These are phyloP conservation scores for Caenorhabditis japonica DNA, from an alignment of 2,888 invertebrate species.

Conservation along the genomic window DNA sequence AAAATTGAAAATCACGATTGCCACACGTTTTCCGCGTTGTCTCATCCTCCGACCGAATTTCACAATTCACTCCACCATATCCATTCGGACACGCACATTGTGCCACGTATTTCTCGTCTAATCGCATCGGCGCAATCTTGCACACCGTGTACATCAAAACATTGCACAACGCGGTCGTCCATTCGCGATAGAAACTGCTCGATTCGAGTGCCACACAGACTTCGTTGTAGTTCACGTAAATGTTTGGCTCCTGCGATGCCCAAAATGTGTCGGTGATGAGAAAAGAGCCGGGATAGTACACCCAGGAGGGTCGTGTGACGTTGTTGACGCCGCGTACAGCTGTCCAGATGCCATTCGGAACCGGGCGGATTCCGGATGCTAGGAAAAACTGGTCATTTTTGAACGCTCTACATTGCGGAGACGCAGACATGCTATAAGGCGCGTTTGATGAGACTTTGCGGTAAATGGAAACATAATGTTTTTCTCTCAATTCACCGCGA, in stretches of 20 bases:
- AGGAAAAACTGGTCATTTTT: conserved; percentile 4
- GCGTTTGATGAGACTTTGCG: conserved; percentile 8
- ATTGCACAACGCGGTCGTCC: conserved; percentile 58
- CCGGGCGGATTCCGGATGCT: conserved; percentile 26
- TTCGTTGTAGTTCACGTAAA: conserved; percentile 60
- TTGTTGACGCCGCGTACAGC: conserved; percentile 57
- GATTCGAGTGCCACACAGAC: conserved; percentile 59
- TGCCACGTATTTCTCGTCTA: conserved; percentile 38
- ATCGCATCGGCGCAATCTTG: conserved; percentile 25
- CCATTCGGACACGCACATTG: conserved; percentile 63
- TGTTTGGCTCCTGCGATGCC: conserved; percentile 61
- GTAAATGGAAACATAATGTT: too few species aligned
- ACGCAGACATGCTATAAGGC: too few species aligned
- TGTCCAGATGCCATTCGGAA: conserved; percentile 57
- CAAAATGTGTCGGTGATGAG: conserved; percentile 54
- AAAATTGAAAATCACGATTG: conserved; percentile 50
- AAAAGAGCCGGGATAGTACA: conserved; percentile 57
- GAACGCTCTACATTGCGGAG: not conserved
- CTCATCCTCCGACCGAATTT: conserved; percentile 16
- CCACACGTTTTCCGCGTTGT: conserved; percentile 36
- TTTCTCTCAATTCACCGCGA: too few species aligned
- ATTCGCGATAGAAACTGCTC: conserved; percentile 46
- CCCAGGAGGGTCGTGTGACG: conserved; percentile 55
- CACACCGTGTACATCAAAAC: conserved; percentile 56
- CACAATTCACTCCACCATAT: conserved; percentile 60